Evolutionary conservation across 2,113 vertebrate species (phyloP), one percentile per base, ranked within the genome.

Genomic region (Pseudopodoces humilis): DNA sequence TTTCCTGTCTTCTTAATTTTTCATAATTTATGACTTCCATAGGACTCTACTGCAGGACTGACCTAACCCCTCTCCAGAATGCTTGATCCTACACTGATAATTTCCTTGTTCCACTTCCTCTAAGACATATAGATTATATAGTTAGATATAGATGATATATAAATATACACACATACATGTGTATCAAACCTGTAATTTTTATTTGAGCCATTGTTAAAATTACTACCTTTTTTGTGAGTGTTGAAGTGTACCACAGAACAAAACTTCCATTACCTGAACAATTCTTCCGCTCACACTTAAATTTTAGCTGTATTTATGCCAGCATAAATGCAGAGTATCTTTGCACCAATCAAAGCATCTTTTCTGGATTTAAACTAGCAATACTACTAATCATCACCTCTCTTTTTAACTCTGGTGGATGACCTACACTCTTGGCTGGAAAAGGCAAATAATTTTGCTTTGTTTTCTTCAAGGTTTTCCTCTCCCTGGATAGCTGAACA

Each of bases 201-300:
- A 52, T 63, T 92, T 76, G n/a, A 88, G 30, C 83, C 67, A 62
- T 5, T 70, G 37, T 44, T 91, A 74, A 92, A 95, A 90, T 90
- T 88, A 17, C 21, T 62, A 65, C 35, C 31, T 69, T 79, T 92
- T 68, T 55, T 17, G 35, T 43, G 11, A 67, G 15, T 55, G 24
- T 39, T 91, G 62, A 87, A 80, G 72, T 24, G 37, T 60, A 50
- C 19, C 17, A 39, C 17, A 67, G 18, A 87, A 27, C 9, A 76
- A 74, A 83, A 56, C 13, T 67, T 80, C 33, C 19, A 50, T 60
- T 94, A 60, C 9, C 24, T 43, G 15, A 72, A 35, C 55, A 58
- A 10, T 84, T 91, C 35, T 77, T 77, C 43, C 83, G 65, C 3
- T 72, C 60, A 41, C 5, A 7, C 31, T 83, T 59, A 44, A 63